Conservation (phyloP, 2,113 vertebrate genomes). For the Meles meles region DNA sequence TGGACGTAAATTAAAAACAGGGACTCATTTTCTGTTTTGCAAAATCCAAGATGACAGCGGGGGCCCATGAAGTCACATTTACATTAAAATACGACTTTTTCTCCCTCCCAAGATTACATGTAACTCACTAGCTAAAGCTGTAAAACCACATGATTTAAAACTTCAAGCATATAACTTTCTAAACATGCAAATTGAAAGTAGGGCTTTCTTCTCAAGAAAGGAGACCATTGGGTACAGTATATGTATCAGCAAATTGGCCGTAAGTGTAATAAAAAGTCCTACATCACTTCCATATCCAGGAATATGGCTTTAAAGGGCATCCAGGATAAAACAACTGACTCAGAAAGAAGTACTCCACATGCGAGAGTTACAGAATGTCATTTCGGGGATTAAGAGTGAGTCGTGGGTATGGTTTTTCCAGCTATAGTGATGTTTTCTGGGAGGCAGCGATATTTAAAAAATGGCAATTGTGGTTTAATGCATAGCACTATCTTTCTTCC, state of each 20-base stretch:
- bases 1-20: background rate
- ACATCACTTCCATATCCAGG: background rate
- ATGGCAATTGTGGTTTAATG: background rate
- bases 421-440: background rate
- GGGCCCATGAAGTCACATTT: background rate
- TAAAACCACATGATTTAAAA: background rate
- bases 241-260: background rate
- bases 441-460: background rate
- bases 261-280: background rate
- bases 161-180: background rate
- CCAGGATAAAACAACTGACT: background rate
- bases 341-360: background rate
- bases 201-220: background rate
- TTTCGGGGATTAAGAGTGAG: background rate
- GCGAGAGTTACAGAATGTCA: background rate
- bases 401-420: background rate
- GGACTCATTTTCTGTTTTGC: background rate
- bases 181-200: background rate
- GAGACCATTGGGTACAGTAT: rapidly evolving
- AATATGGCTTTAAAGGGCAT: background rate
- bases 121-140: background rate
- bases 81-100: background rate
- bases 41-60: background rate
- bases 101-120: background rate
- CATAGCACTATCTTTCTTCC: background rate